Evolutionary conservation across 1,140 invertebrate genomes (phyloP), one percentile per base, ranked within the genome.

Genomic region (Cepaea nemoralis): DNA sequence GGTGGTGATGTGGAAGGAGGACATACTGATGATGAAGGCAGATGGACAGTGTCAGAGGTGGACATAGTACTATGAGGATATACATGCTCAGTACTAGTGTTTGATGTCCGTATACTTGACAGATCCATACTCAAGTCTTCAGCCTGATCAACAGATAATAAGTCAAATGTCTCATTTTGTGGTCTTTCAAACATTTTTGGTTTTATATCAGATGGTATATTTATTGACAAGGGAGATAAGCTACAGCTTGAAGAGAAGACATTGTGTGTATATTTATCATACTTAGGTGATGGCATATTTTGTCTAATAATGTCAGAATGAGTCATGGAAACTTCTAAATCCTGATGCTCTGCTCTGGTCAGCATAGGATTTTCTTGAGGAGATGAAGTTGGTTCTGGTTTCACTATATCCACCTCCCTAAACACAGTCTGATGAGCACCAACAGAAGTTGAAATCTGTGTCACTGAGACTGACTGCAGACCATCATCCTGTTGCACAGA

Each of bases 81-180:
- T 1, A 10, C 19, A 14, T 74, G n/a, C n/a, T 27, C 31, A 45
- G 42, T 33, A 33, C 71, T 74, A n/a, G 71, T 5, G 6, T n/a
- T 27, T 27, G 42, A 48, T 74, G 71, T 5, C 3, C 42, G 40
- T 33, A n/a, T n/a, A 1, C 14, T 48, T n/a, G 71, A 74, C 14
- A 74, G 31, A 45, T 74, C 71, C 24, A 74, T 74, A 27, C 71
- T 45, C 24, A 45, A 39, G 14, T 74, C 71, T 42, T 74, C 42
- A 33, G 71, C 27, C 71, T 74, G 71, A 40, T 22, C 40, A 12
- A 31, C n/a, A 6, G 27, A 63, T 63, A 27, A 63, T 10, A 0
- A 63, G n/a, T 31, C n/a, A 63, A 31, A 31, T 31, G 3, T 27
- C n/a, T 63, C 59, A 31, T 12, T 63, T 2, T 63, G 59, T 31